Conservation (phyloP, 2,797 vertebrate genomes). For the Etheostoma nigrum region DNA sequence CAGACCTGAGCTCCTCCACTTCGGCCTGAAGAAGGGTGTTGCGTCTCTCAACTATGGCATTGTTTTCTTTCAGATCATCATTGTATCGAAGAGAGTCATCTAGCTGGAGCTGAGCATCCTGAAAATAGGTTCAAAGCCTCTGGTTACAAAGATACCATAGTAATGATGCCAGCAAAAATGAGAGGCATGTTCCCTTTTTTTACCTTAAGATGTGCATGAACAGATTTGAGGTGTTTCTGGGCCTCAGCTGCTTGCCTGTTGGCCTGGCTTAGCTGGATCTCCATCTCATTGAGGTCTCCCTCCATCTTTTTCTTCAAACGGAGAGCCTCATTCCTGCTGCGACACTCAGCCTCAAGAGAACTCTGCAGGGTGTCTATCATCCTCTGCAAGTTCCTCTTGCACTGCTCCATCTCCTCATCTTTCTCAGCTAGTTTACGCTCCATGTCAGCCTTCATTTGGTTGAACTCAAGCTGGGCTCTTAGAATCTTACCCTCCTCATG, state of each 20-base stretch:
- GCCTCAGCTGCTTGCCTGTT: constrained; percentile 87
- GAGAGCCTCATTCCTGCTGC: constrained; percentile 87
- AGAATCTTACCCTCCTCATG: constrained; percentile 93
- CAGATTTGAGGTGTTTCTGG: constrained; percentile 87
- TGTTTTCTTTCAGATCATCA: constrained; percentile 80
- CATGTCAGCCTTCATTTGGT: constrained; percentile 89
- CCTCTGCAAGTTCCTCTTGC: constrained; percentile 90
- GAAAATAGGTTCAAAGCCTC: background rate
- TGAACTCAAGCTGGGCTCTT: constrained; percentile 90
- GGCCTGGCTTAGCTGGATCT: constrained; percentile 89
- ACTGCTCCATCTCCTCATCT: constrained; percentile 93
- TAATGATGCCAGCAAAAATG: background rate
- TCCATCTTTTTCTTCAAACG: constrained; percentile 90
- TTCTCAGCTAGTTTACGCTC: constrained; percentile 91
- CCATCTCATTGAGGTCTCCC: constrained; percentile 93
- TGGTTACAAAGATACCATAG: background rate
- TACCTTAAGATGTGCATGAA: constrained; percentile 88
- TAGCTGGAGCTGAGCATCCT: constrained; percentile 83
- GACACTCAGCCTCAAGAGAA: constrained; percentile 85
- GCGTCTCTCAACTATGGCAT: constrained; percentile 81
- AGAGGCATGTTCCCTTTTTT: background rate
- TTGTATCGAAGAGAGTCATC: constrained; percentile 75
- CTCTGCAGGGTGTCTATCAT: constrained; percentile 86
- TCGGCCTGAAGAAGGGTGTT: constrained; percentile 81
- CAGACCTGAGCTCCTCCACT: constrained; percentile 84